Base-by-base conservation (phyloP, 2,113 vertebrate genomes). In the Canis aureus region DNA sequence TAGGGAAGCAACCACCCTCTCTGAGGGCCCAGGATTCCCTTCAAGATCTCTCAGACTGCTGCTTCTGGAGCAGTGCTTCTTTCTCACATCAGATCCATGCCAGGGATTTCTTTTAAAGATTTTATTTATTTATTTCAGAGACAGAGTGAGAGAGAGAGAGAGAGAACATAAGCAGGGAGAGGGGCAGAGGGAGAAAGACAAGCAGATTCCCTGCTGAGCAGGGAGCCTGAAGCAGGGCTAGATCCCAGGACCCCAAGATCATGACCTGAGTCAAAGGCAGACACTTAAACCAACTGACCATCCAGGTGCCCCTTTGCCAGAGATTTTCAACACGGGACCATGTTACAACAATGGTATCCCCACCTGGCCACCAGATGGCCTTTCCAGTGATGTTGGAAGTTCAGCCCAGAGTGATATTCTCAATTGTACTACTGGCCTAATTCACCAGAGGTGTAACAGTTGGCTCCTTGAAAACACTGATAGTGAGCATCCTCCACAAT, bases 401-500 rank as follows among this genome's bases (percentile, higher is more conserved):
- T 49, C 59, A 57, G 10, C 16, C 29, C 32, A 13, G 38, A 16
- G 71, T 7, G 53, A 38, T 1, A 10, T 1, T 49, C 66, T 84
- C 67, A 55, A 9, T 8, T 8, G 13, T 1, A 3, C 29, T 11
- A 23, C 8, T 57, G 12, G 59, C 74, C 74, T 49, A 25, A 43
- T 38, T 89, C 67, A 55, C 20, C 69, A 59, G 25, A 22, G 86
- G 10, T 0, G 12, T 5, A 20, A 8, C 2, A 11, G 11, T 3
- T 23, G 53, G 83, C 22, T 29, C 57, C 53, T 29, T 29, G 7
- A 51, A 1, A 74, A 35, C 25, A 57, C 1, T 8, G 16, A 27
- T 1, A 25, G 23, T 1, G 8, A 32, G 49, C 1, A 19, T n/a
- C 73, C 23, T 29, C 19, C 53, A 29, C 22, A 2, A 23, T 1